A percentile compares a stretch with the other conserved stretches of the same genome.
Evolutionary conservation across 1,140 invertebrate species (phyloP).

Genomic region (Rhopalosiphum maidis): DNA sequence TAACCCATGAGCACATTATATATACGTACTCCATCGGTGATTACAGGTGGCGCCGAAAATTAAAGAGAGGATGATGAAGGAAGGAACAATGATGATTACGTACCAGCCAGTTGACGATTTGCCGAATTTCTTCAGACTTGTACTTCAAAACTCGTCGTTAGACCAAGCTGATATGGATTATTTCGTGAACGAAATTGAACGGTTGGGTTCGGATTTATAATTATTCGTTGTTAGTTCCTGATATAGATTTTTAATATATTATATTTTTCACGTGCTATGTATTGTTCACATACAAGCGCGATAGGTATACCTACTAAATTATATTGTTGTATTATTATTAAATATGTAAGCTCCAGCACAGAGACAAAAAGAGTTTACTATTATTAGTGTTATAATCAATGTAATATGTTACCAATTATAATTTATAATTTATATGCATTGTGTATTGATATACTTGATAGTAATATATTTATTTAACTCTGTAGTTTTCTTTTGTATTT

Average conservation of each 20-base stretch:
- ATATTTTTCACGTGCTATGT: not conserved
- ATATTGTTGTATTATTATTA: conserved; percentile 10
- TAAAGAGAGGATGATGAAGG: conserved; percentile 93
- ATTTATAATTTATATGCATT: conserved; percentile 11
- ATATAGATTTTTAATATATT: conserved; percentile 25
- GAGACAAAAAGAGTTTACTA: not conserved
- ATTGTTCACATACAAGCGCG: not conserved
- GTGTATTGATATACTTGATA: not conserved
- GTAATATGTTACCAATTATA: not conserved
- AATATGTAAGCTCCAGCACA: not conserved
- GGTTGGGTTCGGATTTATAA: conserved; percentile 75
- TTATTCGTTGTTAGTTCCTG: not conserved
- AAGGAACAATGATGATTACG: conserved; percentile 93
- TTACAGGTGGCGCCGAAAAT: conserved; percentile 83
- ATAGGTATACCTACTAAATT: conserved; percentile 23
- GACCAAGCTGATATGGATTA: conserved; percentile 82
- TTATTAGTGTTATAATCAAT: not conserved
- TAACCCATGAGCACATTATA: not conserved
- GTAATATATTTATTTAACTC: conserved; percentile 35
- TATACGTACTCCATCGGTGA: not conserved
- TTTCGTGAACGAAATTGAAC: conserved; percentile 85
- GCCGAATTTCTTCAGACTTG: conserved; percentile 93
- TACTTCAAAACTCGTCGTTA: conserved; percentile 87
- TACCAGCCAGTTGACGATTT: conserved; percentile 84
- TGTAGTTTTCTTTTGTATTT: not conserved